Evolutionary conservation across 2,113 vertebrate species (phyloP).

Genomic region (Hoplias malabaricus): DNA sequence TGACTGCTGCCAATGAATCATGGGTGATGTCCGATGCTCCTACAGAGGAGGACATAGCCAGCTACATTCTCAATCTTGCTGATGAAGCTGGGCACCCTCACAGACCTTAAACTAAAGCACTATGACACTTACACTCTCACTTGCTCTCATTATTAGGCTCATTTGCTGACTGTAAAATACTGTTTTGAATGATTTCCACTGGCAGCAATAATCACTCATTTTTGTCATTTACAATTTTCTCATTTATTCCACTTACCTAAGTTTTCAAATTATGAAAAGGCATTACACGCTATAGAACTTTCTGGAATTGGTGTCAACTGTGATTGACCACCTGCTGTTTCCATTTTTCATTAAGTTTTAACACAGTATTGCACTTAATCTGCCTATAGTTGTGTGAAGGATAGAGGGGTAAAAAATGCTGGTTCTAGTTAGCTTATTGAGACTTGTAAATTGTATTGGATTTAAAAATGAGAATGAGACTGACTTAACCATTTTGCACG

Average conservation of each 20-base stretch:
- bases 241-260: neutral
- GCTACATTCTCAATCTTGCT: constrained; percentile 94
- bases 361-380: neutral
- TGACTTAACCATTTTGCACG: neutral
- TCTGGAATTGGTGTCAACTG: neutral
- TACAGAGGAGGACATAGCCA: constrained; percentile 90
- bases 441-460: too few relatives aligned
- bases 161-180: neutral
- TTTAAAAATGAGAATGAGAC: neutral
- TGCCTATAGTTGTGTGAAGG: neutral
- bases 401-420: neutral
- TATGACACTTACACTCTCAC: neutral
- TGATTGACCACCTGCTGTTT: neutral
- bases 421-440: neutral
- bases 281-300: neutral
- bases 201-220: constrained; percentile 44
- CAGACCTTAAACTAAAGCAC: constrained; percentile 75
- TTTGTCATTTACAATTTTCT: constrained; percentile 29
- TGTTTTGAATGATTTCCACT: constrained; percentile 24
- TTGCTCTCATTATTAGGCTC: neutral
- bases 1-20: constrained; percentile 89
- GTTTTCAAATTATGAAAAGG: neutral
- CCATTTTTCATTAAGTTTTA: constrained; percentile 10
- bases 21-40: constrained; percentile 97
- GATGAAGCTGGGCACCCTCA: constrained; percentile 93